A percentile compares a stretch with the other conserved stretches of the same genome.
Evolutionary conservation across 2,797 vertebrate species (phyloP).

Genomic region (Austrolebias charrua): DNA sequence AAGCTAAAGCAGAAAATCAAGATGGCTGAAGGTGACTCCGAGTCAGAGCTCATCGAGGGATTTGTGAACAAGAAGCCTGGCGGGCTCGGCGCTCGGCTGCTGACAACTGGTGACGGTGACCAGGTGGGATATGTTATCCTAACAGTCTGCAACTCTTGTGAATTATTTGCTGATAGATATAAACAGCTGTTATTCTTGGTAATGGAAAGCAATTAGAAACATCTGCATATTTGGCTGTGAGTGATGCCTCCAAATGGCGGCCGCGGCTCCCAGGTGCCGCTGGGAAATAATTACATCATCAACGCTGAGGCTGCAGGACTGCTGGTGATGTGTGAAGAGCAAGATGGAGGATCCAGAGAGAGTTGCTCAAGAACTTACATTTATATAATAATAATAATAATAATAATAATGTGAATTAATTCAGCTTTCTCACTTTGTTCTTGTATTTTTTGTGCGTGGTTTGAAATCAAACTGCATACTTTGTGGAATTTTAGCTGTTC

Average conservation of each 20-base stretch:
- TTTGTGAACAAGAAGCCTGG: constrained; percentile 85
- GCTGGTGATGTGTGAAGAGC: constrained; percentile 93
- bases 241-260: constrained; percentile 85
- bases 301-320: constrained; percentile 78
- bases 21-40: constrained; percentile 92
- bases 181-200: constrained; percentile 99
- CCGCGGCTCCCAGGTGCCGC: constrained; percentile 89
- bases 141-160: constrained; percentile 97
- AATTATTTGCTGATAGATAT: constrained; percentile 99
- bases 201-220: constrained; percentile 99
- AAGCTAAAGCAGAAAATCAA: no score
- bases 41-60: constrained; percentile 65
- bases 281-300: constrained; percentile 98
- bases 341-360: constrained; percentile 67
- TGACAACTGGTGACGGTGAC: constrained; percentile 92
- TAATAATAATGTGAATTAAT: no score
- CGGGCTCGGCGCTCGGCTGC: constrained; percentile 81
- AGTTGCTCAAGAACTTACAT: not conserved
- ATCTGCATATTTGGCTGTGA: constrained; percentile 99
- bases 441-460: no score
- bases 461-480: no score
- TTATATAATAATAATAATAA: no score
- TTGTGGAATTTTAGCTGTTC: no score
- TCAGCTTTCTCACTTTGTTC: no score
- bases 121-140: constrained; percentile 99